These are phyloP conservation scores for Himalopsyche japonica DNA, from an alignment of 2,888 invertebrate genomes.

Conservation along the genomic window DNA sequence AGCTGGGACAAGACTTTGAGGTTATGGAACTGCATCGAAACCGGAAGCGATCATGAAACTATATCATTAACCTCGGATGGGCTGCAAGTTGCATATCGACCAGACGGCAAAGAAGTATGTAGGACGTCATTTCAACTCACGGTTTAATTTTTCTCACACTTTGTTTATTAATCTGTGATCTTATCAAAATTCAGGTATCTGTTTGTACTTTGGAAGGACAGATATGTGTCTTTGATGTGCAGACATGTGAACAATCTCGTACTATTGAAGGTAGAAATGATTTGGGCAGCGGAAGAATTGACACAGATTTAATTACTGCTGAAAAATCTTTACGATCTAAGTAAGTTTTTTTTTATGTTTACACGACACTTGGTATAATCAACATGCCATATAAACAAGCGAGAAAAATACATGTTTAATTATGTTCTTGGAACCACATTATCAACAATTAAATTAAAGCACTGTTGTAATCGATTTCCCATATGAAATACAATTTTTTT, in stretches of 20 bases:
- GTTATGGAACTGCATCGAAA: slow-evolving; percentile 90
- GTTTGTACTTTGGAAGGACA: slow-evolving; percentile 89
- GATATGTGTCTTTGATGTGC: slow-evolving; percentile 78
- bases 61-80: slow-evolving; percentile 79
- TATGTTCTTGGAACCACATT: too few species aligned
- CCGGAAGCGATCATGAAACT: slow-evolving; percentile 78
- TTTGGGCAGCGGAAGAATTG: slow-evolving; percentile 81
- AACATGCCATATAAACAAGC: too few species aligned
- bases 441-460: too few species aligned
- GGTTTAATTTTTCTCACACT: not conserved
- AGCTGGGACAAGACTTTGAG: slow-evolving; percentile 95
- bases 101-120: slow-evolving; percentile 81
- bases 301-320: slow-evolving; percentile 84
- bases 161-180: not conserved
- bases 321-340: slow-evolving; percentile 82
- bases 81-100: slow-evolving; percentile 81
- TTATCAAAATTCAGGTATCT: slow-evolving; percentile 64
- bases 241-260: slow-evolving; percentile 70
- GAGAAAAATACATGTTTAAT: too few species aligned
- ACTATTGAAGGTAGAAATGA: slow-evolving; percentile 89
- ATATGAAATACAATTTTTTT: too few species aligned
- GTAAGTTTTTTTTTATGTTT: slow-evolving; percentile 58
- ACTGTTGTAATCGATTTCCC: too few species aligned
- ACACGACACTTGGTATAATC: too few species aligned
- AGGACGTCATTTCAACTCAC: not conserved